Conservation (phyloP, 2,797 vertebrate genomes). For the Chromis chromis region DNA sequence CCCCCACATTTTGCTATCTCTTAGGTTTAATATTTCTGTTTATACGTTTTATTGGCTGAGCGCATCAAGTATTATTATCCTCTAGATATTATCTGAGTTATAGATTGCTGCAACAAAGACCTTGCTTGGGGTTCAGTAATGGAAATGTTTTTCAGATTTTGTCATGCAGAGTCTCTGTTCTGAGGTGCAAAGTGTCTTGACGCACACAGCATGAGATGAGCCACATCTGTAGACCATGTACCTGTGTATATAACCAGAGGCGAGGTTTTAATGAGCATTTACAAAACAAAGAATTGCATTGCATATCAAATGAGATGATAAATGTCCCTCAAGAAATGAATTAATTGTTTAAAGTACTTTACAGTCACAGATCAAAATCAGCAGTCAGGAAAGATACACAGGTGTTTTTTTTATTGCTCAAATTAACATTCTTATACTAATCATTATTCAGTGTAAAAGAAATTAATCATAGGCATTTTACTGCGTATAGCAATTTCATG, state of each 20-base stretch:
- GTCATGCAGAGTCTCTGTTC: constrained; percentile 44
- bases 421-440: constrained; percentile 62
- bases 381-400: constrained; percentile 41
- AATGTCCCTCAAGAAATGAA: constrained; percentile 63
- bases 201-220: constrained; percentile 58
- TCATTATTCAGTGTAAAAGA: constrained; percentile 57
- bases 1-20: constrained; percentile 5
- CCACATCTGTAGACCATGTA: constrained; percentile 62
- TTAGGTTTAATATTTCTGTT: constrained; percentile 27
- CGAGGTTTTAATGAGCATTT: constrained; percentile 80
- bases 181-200: constrained; percentile 51
- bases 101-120: constrained; percentile 53
- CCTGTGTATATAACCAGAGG: constrained; percentile 72
- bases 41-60: constrained; percentile 23
- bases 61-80: constrained; percentile 33
- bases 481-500: constrained; percentile 29
- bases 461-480: constrained; percentile 45
- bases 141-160: constrained; percentile 40
- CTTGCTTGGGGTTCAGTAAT: constrained; percentile 36
- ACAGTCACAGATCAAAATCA: constrained; percentile 68
- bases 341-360: constrained; percentile 64
- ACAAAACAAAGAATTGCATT: constrained; percentile 67
- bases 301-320: constrained; percentile 64
- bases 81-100: constrained; percentile 33
- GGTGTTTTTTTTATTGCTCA: constrained; percentile 30